Base-by-base conservation (phyloP, 2,113 vertebrate genomes). In the Cephalopholis sonnerati region DNA sequence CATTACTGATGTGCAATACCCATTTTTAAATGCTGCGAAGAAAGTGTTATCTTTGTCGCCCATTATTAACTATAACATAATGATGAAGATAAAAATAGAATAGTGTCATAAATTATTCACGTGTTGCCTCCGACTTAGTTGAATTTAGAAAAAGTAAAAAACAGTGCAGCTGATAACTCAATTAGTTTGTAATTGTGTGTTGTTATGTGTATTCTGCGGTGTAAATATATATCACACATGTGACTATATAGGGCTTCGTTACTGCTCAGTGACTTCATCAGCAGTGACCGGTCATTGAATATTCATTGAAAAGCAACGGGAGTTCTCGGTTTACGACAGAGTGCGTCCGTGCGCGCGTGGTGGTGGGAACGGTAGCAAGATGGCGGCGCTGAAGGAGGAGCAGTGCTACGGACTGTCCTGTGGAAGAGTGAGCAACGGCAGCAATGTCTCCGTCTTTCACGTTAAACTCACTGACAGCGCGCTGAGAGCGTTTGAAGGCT, bases 371-470 rank as follows among this genome's bases (percentile, higher is more conserved):
- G 96, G 95, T 95, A 96, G 96, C 95, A 98, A 99, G 97, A 99
- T 98, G 98, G 98, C 97, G 98, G 97, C 97, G 94, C 95, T 99
- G 97, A 97, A 97, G 97, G 97, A 98, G 97, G 96, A 96, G 95
- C 96, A 95, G 96, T 96, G 96, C 93, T 98, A 98, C 94, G 97
- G 96, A 93, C 95, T 99, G 97, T 98, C 97, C 94, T 99, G 97
- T 96, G 98, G 97, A 87, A 96, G 97, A 94, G 96, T 97, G 91
- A 96, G 96, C 96, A 96, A 96, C 78, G 97, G 97, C 80, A 96
- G 95, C 92, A 96, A 96, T 91, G 94, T 98, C 91, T 98, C 97
- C 48, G 97, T 98, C 75, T 97, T 97, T 81, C 98, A 99, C 94
- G 97, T 98, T 79, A 98, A 98, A 95, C 97, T 99, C 84, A 99